phyloP scores from a whole-genome alignment of 2,113 vertebrate species.

The Psophia crepitans region DNA sequence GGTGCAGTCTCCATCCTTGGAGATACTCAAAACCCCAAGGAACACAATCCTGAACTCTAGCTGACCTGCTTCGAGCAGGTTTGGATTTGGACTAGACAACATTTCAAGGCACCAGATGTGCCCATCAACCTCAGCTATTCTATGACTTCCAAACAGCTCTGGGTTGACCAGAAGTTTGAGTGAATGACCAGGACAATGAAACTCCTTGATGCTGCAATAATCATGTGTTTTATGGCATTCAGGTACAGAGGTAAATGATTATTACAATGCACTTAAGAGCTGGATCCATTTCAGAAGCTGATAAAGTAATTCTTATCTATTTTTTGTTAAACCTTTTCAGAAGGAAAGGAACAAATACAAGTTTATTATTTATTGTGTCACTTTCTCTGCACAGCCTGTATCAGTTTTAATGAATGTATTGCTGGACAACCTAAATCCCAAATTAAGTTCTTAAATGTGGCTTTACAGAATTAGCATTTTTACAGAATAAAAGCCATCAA shows the following conservation, averaged over 20 bases:
- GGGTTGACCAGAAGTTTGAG: neutral
- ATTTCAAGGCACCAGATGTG: neutral
- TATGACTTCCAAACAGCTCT: neutral
- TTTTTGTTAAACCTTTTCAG: slow-evolving; percentile 5
- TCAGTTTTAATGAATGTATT: neutral
- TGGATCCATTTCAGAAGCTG: slow-evolving; percentile 44
- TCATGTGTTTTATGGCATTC: slow-evolving; percentile 23
- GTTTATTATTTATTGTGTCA: neutral
- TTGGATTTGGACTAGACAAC: neutral
- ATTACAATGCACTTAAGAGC: slow-evolving; percentile 41
- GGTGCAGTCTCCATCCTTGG: neutral
- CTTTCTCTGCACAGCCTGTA: neutral
- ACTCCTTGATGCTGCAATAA: slow-evolving; percentile 34
- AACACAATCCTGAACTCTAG: neutral
- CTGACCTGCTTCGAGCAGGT: neutral
- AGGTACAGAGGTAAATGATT: slow-evolving; percentile 41
- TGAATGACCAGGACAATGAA: neutral
- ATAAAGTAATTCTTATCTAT: neutral
- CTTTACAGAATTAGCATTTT: neutral
- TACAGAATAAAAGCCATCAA: neutral
- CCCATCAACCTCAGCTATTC: neutral
- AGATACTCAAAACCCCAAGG: neutral
- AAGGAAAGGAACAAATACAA: neutral
- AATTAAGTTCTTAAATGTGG: neutral
- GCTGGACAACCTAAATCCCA: neutral